These are phyloP conservation scores for Acomys russatus DNA, from an alignment of 2,797 vertebrate genomes.

Conservation along the genomic window DNA sequence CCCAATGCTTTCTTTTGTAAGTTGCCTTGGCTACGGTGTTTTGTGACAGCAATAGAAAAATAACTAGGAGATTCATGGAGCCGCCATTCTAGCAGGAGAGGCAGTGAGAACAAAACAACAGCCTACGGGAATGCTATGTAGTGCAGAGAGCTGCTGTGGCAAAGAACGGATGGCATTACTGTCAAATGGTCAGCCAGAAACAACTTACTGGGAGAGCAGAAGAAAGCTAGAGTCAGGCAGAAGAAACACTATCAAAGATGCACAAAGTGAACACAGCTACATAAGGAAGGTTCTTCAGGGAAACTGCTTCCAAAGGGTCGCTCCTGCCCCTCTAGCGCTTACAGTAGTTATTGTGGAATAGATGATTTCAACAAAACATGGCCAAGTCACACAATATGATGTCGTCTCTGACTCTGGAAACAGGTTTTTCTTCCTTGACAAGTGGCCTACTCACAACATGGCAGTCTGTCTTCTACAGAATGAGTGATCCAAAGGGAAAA, in stretches of 20 bases:
- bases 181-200: neutral
- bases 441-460: neutral
- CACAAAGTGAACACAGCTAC: neutral
- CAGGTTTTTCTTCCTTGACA: neutral
- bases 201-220: neutral
- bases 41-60: neutral
- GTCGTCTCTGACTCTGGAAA: neutral
- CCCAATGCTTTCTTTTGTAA: neutral
- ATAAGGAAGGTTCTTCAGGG: neutral
- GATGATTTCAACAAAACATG: neutral
- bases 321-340: neutral
- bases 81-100: neutral
- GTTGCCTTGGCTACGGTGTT: neutral
- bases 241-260: neutral
- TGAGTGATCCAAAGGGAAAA: neutral
- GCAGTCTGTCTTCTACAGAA: neutral
- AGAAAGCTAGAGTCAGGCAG: neutral
- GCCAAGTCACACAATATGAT: neutral
- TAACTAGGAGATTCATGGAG: neutral
- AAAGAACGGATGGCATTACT: neutral
- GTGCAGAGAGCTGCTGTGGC: neutral
- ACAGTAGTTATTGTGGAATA: neutral
- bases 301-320: neutral
- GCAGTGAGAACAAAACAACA: neutral
- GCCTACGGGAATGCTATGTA: neutral